Conservation (phyloP, 2,113 vertebrate genomes). For the Larimichthys crocea region DNA sequence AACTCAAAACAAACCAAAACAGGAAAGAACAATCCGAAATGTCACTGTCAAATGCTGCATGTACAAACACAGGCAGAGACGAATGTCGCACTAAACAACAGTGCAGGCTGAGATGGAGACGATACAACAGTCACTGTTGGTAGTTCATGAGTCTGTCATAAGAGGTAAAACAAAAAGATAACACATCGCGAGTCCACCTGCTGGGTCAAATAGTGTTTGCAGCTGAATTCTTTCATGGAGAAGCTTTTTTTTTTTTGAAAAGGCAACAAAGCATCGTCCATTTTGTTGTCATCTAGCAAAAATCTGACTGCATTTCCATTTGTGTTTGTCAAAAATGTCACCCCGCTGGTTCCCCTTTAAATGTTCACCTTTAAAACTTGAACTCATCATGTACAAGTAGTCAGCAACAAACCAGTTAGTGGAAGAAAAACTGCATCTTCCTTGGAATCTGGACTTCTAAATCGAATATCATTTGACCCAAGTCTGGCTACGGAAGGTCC, state of each 20-base stretch:
- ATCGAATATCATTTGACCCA: neutral
- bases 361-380: neutral
- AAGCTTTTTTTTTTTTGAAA: neutral
- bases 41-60: conserved; percentile 26
- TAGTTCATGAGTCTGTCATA: neutral
- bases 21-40: conserved; percentile 33
- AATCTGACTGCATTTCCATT: neutral
- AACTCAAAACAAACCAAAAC: conserved; percentile 37
- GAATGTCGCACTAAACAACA: conserved; percentile 2
- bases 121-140: neutral
- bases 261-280: neutral
- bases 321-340: neutral
- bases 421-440: neutral
- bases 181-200: neutral
- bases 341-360: neutral
- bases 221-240: neutral
- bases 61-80: conserved; percentile 45
- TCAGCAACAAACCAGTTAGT: neutral
- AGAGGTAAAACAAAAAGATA: neutral
- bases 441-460: neutral
- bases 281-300: neutral
- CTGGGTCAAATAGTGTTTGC: conserved; percentile 2
- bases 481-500: neutral
- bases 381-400: neutral
- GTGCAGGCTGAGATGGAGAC: conserved; percentile 19